These are phyloP conservation scores for Pteronotus mesoamericanus DNA, from an alignment of 2,797 vertebrate species.

Conservation along the genomic window DNA sequence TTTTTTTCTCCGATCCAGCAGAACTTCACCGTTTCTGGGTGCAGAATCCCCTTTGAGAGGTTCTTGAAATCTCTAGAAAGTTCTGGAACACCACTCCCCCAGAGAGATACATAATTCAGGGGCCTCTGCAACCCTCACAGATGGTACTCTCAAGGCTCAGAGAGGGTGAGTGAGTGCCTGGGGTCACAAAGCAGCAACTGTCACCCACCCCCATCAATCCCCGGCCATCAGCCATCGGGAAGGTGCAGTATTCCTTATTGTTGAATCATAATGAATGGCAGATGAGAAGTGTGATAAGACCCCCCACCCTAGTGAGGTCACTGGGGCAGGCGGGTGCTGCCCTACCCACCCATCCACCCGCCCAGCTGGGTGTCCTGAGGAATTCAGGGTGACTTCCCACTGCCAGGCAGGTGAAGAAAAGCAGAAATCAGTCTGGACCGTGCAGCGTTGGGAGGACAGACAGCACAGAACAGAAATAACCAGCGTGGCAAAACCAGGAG, in stretches of 20 bases:
- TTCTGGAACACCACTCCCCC: neutral
- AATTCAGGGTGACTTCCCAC: neutral
- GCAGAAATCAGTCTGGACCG: neutral
- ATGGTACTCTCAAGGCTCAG: neutral
- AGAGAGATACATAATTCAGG: neutral
- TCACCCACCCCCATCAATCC: neutral
- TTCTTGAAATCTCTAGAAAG: neutral
- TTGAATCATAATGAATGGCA: slow-evolving; percentile 13
- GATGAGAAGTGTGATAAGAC: slow-evolving; percentile 10
- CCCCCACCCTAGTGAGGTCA: neutral
- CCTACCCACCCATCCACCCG: accelerated
- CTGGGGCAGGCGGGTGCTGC: neutral
- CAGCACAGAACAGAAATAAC: neutral
- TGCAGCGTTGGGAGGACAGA: neutral
- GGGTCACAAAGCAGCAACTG: neutral
- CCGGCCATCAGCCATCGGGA: accelerated
- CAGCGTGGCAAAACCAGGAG: neutral
- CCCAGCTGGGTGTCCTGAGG: neutral
- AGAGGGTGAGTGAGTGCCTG: neutral
- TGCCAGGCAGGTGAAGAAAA: neutral
- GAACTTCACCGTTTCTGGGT: neutral
- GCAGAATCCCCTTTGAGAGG: neutral
- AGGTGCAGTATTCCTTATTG: slow-evolving; percentile 4
- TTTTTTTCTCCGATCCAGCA: neutral
- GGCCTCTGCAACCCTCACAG: neutral